Percentiles rank a stretch among this genome's conserved stretches.
These are phyloP conservation scores for Cephus runcator DNA, from an alignment of 2,888 invertebrate species.

Conservation along the genomic window DNA sequence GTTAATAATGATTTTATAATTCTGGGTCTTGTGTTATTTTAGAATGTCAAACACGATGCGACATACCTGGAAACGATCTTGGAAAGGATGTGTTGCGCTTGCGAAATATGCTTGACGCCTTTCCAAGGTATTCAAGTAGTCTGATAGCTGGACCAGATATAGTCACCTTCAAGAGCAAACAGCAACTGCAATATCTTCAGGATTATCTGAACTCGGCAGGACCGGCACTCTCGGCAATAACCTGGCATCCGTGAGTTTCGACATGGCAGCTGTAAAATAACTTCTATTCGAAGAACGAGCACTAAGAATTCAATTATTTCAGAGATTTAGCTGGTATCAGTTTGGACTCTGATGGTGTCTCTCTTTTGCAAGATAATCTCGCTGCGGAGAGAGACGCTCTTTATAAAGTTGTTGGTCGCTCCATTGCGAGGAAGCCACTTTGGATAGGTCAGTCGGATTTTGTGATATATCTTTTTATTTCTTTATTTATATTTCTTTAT, in stretches of 20 bases:
- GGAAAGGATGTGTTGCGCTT: conserved; percentile 65
- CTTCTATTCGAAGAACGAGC: background rate
- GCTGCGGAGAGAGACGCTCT: conserved; percentile 44
- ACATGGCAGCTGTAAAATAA: background rate
- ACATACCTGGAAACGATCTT: conserved; percentile 50
- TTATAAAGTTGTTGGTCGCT: conserved; percentile 43
- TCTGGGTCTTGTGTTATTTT: background rate
- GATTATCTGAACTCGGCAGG: conserved; percentile 65
- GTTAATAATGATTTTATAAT: background rate
- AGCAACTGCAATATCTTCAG: conserved; percentile 59
- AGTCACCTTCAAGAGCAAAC: conserved; percentile 48
- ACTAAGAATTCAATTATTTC: conserved; percentile 11
- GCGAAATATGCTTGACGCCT: conserved; percentile 74
- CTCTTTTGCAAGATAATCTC: conserved; percentile 47
- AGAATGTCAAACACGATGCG: conserved; percentile 58
- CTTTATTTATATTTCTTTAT: conserved; percentile 3
- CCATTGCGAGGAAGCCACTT: conserved; percentile 53
- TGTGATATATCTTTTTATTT: conserved; percentile 2
- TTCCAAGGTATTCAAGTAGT: conserved; percentile 65
- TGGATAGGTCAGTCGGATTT: conserved; percentile 61
- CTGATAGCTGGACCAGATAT: conserved; percentile 65
- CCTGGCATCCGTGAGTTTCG: conserved; percentile 79
- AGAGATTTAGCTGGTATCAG: conserved; percentile 47
- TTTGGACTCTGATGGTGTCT: conserved; percentile 39
- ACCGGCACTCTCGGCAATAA: conserved; percentile 73